A percentile compares a stretch with the other conserved stretches of the same genome.
These are phyloP conservation scores for Toxostoma redivivum DNA, from an alignment of 2,113 vertebrate species.

Conservation along the genomic window DNA sequence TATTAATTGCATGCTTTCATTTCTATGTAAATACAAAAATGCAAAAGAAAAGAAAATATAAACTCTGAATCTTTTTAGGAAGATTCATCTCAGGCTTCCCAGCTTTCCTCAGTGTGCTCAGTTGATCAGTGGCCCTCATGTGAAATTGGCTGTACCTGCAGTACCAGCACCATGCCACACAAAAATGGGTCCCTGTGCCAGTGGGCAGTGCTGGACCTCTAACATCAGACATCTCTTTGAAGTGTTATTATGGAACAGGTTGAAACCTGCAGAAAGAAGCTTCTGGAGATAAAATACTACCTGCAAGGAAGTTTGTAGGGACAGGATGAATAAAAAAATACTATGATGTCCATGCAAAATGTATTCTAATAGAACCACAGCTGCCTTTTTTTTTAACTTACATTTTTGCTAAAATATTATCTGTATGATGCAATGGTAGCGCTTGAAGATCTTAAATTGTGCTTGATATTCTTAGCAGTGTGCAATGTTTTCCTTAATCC, in stretches of 20 bases:
- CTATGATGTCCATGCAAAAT: background rate
- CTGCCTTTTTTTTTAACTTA: background rate
- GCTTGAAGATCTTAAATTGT: constrained; percentile 5
- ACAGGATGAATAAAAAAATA: background rate
- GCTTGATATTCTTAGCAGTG: constrained; percentile 3
- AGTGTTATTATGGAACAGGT: background rate
- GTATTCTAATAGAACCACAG: background rate
- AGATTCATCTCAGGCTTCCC: background rate
- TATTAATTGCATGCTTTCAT: background rate
- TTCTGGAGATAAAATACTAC: background rate
- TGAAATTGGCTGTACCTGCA: background rate
- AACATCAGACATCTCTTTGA: background rate
- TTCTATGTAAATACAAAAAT: background rate
- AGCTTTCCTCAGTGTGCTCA: background rate
- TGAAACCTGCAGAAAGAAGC: constrained; percentile 24
- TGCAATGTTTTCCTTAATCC: constrained; percentile 36
- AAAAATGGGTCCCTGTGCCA: background rate
- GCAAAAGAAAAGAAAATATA: background rate
- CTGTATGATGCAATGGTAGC: background rate
- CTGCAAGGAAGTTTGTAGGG: background rate
- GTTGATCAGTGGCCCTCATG: background rate
- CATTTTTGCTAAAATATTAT: background rate
- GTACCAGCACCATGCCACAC: background rate
- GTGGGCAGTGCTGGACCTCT: background rate
- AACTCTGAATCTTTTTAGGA: background rate